Evolutionary conservation across 2,797 vertebrate species (phyloP), one percentile per base, ranked within the genome.

Genomic region (Peromyscus attwateri): DNA sequence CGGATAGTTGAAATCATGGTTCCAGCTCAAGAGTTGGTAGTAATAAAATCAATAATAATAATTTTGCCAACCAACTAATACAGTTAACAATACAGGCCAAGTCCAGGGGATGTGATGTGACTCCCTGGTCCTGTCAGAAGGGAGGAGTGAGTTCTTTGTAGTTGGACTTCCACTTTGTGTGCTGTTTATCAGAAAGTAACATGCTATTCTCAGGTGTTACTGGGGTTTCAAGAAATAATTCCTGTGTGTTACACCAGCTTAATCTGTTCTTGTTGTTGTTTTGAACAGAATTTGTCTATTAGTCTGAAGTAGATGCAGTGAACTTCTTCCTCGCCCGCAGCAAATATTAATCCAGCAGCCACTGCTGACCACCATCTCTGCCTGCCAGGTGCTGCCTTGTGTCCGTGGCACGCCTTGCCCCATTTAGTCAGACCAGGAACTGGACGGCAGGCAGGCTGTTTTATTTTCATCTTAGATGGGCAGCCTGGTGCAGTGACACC

Each of bases 381-480:
- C 90, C 34, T 77, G 75, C 90, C 34, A 70, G 62, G 64, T 71
- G 92, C 94, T 92, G n/a, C 29, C 62, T 76, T 85, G 12, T 71
- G 91, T 94, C 43, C 71, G 92, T n/a, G 57, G 52, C 43, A 70
- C 60, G 82, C 37, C 55, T 46, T 46, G 49, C 75, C 70, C 87
- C 16, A 7, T 75, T 91, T 43, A 40, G 46, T 96, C 49, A 46
- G 55, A 27, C 3, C 37, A 68, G 0, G 40, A 77, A 4, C 76
- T 16, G n/a, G 84, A 84, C 60, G 27, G 0, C 60, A 49, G 62
- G n/a, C 60, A 49, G 62, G n/a, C 60, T 75, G 6, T 96, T 95
- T 76, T 89, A 55, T 95, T 94, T 97, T 84, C 70, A 71, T 95
- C 84, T 77, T 95, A 93, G 92, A 70, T 88, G 46, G 89, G 14